phyloP scores from a whole-genome alignment of 2,888 invertebrate species.

The Priapulus caudatus region DNA sequence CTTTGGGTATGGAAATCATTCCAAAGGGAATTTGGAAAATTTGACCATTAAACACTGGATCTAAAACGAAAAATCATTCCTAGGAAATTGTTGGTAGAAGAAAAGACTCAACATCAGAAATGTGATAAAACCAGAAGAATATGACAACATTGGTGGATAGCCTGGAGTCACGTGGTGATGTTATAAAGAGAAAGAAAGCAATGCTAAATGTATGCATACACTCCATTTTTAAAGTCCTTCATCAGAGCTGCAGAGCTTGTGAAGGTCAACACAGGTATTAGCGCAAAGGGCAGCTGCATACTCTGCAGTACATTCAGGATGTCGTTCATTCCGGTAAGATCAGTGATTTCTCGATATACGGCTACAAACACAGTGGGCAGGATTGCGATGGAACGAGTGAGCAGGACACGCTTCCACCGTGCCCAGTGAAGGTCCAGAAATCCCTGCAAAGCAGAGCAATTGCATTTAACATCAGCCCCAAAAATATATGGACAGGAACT shows the following conservation, averaged over 20 bases:
- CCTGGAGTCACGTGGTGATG: no score
- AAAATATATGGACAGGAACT: no score
- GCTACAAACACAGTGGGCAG: conserved; percentile 44
- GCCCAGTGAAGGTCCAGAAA: conserved; percentile 72
- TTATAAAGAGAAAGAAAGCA: no score
- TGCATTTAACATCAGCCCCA: no score
- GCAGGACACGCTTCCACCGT: conserved; percentile 69
- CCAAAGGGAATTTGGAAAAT: background rate
- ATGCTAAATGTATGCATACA: no score
- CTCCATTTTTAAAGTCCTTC: conserved; percentile 69
- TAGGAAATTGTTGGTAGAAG: background rate
- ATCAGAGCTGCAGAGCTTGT: conserved; percentile 64
- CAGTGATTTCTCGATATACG: conserved; percentile 39
- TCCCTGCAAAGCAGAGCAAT: conserved; percentile 46
- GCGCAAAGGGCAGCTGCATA: conserved; percentile 72
- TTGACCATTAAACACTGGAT: background rate
- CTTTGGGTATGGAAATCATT: background rate
- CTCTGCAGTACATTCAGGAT: conserved; percentile 73
- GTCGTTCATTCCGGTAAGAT: conserved; percentile 69
- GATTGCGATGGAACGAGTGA: conserved; percentile 73
- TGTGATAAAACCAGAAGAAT: background rate
- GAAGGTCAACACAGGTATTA: conserved; percentile 71
- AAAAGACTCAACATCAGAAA: conserved; percentile 8
- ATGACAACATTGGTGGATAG: conserved; percentile 5
- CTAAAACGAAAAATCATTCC: background rate